Base-by-base conservation (phyloP, 1,140 invertebrate species). In the Anastrepha ludens region DNA sequence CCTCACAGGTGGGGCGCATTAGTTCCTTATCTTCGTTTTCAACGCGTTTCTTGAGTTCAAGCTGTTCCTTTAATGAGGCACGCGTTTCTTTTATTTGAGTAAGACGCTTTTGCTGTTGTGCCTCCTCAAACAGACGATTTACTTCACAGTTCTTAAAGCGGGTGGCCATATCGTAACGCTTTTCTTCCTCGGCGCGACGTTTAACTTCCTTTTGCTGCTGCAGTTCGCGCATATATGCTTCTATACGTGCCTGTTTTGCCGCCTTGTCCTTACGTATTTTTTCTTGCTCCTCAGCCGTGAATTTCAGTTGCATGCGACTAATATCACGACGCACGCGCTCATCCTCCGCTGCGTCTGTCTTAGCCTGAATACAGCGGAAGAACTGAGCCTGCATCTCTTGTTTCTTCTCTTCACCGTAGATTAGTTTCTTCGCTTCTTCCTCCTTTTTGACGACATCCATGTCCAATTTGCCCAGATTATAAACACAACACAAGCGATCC, bases 251-350 rank as follows among this genome's bases (percentile, higher is more conserved):
- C 13, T 87, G 47, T 59, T 89, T 93, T 2, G 78, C 60, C 50
- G 86, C 85, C 47, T 91, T 87, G 2, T 87, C 86, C 0, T 86
- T 81, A 7, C 88, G 85, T 2, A 89, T 87, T 7, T 88, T 88
- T 3, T 85, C 89, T 29, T 89, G 89, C 88, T 92, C 91, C 65
- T 92, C 90, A 9, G 91, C 92, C 20, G 89, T 91, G 62, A 91
- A 91, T 1, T 89, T 89, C n/a, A 90, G 88, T 6, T 89, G 90
- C 91, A 92, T 91, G 15, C 90, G 90, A 13, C 85, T 89, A 20
- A 89, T 89, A 78, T 89, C 88, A 70, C 87, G 87, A 15, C 87
- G 64, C 9, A 89, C 13, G 59, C 88, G 88, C 7, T 88, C 85
- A 3, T 60, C 70, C 29, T 88, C 87, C 20, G 39, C 20, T n/a